These are phyloP conservation scores for Melieria omissa DNA, from an alignment of 2,888 invertebrate genomes.

Conservation along the genomic window DNA sequence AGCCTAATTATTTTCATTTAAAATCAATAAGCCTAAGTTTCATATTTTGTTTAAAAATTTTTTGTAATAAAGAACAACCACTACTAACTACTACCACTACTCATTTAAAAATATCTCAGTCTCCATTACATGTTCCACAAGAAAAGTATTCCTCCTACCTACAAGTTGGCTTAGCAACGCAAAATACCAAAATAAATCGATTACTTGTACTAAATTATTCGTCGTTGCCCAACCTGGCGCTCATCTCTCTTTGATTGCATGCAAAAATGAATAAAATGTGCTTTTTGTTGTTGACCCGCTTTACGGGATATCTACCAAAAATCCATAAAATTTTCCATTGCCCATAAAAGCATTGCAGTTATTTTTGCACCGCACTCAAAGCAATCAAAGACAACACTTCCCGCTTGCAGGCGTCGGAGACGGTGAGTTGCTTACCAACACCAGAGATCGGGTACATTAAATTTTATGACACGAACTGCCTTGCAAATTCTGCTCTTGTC, in stretches of 20 bases:
- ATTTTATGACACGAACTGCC: slow-evolving; percentile 5
- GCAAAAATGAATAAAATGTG: slow-evolving; percentile 8
- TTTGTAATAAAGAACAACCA: too few relatives aligned
- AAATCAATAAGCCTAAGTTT: too few relatives aligned
- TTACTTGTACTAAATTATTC: neutral
- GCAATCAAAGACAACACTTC: neutral
- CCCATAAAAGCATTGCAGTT: neutral
- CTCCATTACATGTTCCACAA: too few relatives aligned
- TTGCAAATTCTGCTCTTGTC: neutral
- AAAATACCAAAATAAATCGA: too few relatives aligned
- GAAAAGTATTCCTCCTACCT: too few relatives aligned
- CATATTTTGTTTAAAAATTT: too few relatives aligned
- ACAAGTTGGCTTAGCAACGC: too few relatives aligned
- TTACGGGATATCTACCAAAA: slow-evolving; percentile 12
- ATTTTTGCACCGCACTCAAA: neutral
- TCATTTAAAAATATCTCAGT: too few relatives aligned
- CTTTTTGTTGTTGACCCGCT: slow-evolving; percentile 17
- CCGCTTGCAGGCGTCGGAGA: neutral
- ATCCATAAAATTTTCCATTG: slow-evolving; percentile 21
- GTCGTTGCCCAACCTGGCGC: too few relatives aligned
- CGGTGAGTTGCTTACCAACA: slow-evolving; percentile 12
- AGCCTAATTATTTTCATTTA: too few relatives aligned
- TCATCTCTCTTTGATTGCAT: slow-evolving; percentile 1
- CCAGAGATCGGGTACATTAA: neutral
- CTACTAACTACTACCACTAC: too few relatives aligned